These are phyloP conservation scores for Antheraea assamensis DNA, from an alignment of 2,888 invertebrate species.

Conservation along the genomic window DNA sequence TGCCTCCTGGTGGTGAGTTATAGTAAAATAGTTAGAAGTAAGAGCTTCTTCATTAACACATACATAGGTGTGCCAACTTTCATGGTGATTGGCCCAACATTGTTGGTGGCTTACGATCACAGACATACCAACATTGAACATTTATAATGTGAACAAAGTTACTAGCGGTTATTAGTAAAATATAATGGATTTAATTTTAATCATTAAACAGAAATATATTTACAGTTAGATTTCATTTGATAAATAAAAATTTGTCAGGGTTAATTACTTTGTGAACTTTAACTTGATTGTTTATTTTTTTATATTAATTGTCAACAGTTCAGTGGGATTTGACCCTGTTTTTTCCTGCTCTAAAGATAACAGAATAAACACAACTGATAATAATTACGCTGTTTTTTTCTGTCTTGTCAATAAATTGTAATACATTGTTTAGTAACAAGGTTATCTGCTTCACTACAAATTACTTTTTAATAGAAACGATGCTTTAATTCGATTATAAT, in stretches of 20 bases:
- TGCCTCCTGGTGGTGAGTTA: too few species aligned
- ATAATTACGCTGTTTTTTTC: background rate
- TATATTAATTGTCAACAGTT: constrained; percentile 2
- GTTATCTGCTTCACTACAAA: too few species aligned
- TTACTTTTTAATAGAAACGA: too few species aligned
- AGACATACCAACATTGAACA: too few species aligned
- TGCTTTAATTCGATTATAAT: too few species aligned
- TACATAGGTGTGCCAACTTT: too few species aligned
- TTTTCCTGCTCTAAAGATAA: background rate
- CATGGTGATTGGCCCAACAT: too few species aligned
- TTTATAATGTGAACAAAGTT: too few species aligned
- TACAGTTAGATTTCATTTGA: background rate
- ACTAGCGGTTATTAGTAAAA: background rate
- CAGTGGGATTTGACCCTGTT: background rate
- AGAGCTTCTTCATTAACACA: too few species aligned
- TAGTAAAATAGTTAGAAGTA: too few species aligned
- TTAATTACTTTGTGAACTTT: background rate
- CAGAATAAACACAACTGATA: background rate
- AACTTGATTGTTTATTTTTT: background rate
- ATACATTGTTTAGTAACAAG: too few species aligned
- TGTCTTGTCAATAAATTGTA: background rate
- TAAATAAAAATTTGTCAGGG: background rate
- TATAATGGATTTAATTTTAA: background rate
- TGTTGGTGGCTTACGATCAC: too few species aligned
- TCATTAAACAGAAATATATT: background rate